These are phyloP conservation scores for Cheilosia vulpina DNA, from an alignment of 2,888 invertebrate genomes.

Conservation along the genomic window DNA sequence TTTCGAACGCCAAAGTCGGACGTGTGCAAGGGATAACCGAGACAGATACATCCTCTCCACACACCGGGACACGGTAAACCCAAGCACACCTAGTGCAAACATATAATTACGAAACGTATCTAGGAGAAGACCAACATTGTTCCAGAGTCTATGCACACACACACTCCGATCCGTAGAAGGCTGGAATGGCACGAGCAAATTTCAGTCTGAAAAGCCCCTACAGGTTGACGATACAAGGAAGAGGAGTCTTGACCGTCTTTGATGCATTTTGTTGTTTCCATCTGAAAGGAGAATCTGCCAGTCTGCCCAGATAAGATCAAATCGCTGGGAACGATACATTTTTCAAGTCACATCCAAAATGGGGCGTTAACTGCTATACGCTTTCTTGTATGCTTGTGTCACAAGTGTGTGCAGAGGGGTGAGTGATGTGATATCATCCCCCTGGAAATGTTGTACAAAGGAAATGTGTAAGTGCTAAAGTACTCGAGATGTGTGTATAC, in stretches of 20 bases:
- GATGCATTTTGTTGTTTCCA: slow-evolving; percentile 49
- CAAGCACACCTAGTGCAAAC: slow-evolving; percentile 72
- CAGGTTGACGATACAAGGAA: slow-evolving; percentile 54
- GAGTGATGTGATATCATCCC: slow-evolving; percentile 74
- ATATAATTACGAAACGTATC: slow-evolving; percentile 73
- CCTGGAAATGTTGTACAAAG: slow-evolving; percentile 45
- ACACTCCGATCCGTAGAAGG: slow-evolving; percentile 27
- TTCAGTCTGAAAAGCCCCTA: slow-evolving; percentile 60
- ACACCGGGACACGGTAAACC: slow-evolving; percentile 50
- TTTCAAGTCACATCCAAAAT: slow-evolving; percentile 66
- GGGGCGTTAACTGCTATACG: slow-evolving; percentile 64
- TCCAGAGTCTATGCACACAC: slow-evolving; percentile 29
- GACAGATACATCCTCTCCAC: slow-evolving; percentile 44
- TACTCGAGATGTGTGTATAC: slow-evolving; percentile 19
- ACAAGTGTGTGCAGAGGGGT: slow-evolving; percentile 64
- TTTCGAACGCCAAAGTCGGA: slow-evolving; percentile 42
- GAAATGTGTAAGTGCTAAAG: slow-evolving; percentile 41
- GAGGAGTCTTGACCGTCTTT: slow-evolving; percentile 57
- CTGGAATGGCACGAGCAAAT: slow-evolving; percentile 24
- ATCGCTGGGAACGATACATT: slow-evolving; percentile 70
- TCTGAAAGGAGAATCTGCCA: slow-evolving; percentile 53
- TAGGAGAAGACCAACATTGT: slow-evolving; percentile 73
- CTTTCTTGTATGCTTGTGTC: slow-evolving; percentile 60
- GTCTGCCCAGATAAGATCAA: slow-evolving; percentile 68
- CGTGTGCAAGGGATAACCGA: slow-evolving; percentile 50